Evolutionary conservation across 2,113 vertebrate species (phyloP), one percentile per base, ranked within the genome.

Genomic region (Stigmatopora argus): DNA sequence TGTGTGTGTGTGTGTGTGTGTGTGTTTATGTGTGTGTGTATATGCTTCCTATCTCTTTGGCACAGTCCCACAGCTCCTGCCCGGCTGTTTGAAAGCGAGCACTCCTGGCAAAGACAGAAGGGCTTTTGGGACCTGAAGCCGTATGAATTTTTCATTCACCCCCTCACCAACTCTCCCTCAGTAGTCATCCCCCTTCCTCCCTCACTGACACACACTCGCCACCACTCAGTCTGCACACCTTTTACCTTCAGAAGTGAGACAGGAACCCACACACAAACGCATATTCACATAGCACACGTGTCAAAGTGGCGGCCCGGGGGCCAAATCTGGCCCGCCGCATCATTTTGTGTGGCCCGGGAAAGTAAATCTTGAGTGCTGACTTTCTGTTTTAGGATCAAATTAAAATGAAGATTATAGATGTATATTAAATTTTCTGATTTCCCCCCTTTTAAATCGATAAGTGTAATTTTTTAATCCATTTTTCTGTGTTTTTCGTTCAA

Each of bases 61-160:
- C 79, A 80, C 57, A 61, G 70, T 84, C 78, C 71, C 74, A 49
- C 56, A 59, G 38, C 72, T 69, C 64, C 78, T 85, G 83, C 83
- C 79, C 78, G 73, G 71, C 69, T 75, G 81, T 81, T 85, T 86
- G 82, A 85, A 83, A 80, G 76, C 45, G 80, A 85, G 71, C 82
- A 82, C 80, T 86, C 78, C 64, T 84, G 79, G 82, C 80, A 83
- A 86, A 89, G 78, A 86, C 80, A 82, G 78, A 83, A 77, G 79
- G 77, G 79, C 83, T 86, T 89, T 74, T 81, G 87, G 86, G 87
- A 88, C 75, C 71, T 74, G 75, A 75, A 84, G 75, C 60, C 71
- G 21, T 75, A 87, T 89, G 82, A 89, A 89, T 87, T 87, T 87
- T 89, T 89, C 84, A 89, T 89, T 83, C 78, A 78, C 77, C 82